phyloP scores from a whole-genome alignment of 2,888 invertebrate genomes.

The Drosophila yooni region DNA sequence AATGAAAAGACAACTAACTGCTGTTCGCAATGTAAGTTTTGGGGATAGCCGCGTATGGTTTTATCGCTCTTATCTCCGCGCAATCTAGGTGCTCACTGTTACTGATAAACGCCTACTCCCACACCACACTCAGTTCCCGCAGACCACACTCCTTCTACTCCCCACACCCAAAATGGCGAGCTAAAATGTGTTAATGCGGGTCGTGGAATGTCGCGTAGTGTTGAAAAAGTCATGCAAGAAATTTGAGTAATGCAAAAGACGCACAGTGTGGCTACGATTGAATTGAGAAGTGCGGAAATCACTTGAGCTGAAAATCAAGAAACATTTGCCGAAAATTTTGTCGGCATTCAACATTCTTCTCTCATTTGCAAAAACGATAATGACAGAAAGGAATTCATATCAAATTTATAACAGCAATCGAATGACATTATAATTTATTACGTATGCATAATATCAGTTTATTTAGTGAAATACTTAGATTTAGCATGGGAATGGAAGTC shows the following conservation, averaged over 20 bases:
- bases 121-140: not conserved
- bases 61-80: conserved; percentile 63
- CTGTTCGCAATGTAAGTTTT: not conserved
- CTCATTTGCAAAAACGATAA: not conserved
- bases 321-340: not conserved
- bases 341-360: not conserved
- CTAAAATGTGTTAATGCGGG: conserved; percentile 21
- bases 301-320: not conserved
- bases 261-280: not conserved
- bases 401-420: not conserved
- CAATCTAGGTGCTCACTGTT: conserved; percentile 58
- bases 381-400: not conserved
- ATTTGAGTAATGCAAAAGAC: conserved; percentile 2
- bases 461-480: not conserved
- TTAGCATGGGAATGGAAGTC: not conserved
- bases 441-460: not conserved
- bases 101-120: conserved; percentile 57
- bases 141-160: not conserved
- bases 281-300: not conserved
- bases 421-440: not conserved
- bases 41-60: conserved; percentile 31
- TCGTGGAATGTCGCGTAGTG: conserved; percentile 13
- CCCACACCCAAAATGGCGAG: conserved; percentile 6
- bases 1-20: conserved; percentile 35
- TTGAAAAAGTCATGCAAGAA: conserved; percentile 18